Base-by-base conservation (phyloP, 1,140 invertebrate genomes). In the Lineus longissimus region DNA sequence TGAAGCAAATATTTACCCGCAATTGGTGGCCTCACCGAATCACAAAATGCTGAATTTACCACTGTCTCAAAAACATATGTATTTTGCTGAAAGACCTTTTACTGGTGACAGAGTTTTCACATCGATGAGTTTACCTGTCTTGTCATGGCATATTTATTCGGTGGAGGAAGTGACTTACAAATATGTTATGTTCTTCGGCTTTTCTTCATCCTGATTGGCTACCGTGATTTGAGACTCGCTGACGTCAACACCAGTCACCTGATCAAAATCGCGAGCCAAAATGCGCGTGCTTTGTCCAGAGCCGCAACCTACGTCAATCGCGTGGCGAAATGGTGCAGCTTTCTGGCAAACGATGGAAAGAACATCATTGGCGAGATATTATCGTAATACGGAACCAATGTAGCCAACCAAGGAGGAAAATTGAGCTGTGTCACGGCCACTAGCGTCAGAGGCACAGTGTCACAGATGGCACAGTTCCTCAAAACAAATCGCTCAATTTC, bases 231-330 rank as follows among this genome's bases (percentile, higher is more conserved):
- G 47, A 4, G 47, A 6, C n/a, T 51, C 19, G n/a, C n/a, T 51
- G 4, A n/a, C 47, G n/a, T 51, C 47, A 19, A 51, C n/a, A 51
- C 47, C 47, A n/a, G 25, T 51, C 47, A 51, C 19, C 4, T 27
- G 47, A n/a, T 7, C 47, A n/a, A 51, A 51, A n/a, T 51, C 19
- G 25, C n/a, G 6, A 6, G 47, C 47, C 19, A 51, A n/a, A 51
- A 51, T 6, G 6, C 19, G 47, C 4, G 47, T 51, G 25, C 47
- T 51, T 27, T 51, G 47, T n/a, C 47, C 47, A 4, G 47, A 51
- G n/a, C 47, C 47, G 47, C 47, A 51, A n/a, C 47, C 47, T 6
- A 51, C 47, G 25, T 51, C 47, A n/a, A 51, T n/a, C 6, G 25
- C 19, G 9, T 51, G 47, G 4, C n/a, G 25, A n/a, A 51, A 51